phyloP scores from a whole-genome alignment of 2,113 vertebrate species.

The Lipophrys pholis region DNA sequence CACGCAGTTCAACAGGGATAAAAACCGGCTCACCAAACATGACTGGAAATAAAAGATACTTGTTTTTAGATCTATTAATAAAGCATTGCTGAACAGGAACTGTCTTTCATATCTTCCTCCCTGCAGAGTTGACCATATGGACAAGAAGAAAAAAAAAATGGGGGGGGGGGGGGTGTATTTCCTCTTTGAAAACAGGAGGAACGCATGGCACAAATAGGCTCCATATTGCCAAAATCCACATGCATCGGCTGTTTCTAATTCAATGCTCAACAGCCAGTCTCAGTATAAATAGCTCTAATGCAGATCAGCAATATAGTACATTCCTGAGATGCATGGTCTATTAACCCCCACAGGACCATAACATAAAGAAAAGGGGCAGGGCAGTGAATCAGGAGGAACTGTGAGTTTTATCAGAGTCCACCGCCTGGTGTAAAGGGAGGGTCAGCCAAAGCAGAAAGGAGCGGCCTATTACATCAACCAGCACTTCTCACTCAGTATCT shows the following conservation, averaged over 20 bases:
- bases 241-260: conserved; percentile 65
- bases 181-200: conserved; percentile 61
- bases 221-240: conserved; percentile 59
- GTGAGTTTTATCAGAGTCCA: conserved; percentile 52
- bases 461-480: conserved; percentile 35
- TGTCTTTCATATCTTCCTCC: conserved; percentile 30
- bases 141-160: conserved; percentile 39
- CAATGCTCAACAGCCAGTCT: conserved; percentile 24
- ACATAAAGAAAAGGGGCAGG: conserved; percentile 34
- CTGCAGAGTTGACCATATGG: conserved; percentile 69
- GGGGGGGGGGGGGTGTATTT: conserved; percentile 50
- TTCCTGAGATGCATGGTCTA: conserved; percentile 40
- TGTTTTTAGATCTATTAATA: conserved; percentile 43
- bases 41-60: conserved; percentile 11
- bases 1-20: conserved; percentile 8
- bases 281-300: conserved; percentile 32
- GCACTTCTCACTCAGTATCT: conserved; percentile 32
- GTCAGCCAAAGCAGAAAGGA: conserved; percentile 45
- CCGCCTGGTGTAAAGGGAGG: conserved; percentile 28
- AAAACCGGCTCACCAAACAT: conserved; percentile 2
- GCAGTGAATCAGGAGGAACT: conserved; percentile 3
- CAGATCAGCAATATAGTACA: conserved; percentile 25
- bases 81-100: conserved; percentile 22
- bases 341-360: conserved; percentile 27
- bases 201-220: conserved; percentile 42